Conservation (phyloP, 2,888 invertebrate species). For the Epinotia bilunana region DNA sequence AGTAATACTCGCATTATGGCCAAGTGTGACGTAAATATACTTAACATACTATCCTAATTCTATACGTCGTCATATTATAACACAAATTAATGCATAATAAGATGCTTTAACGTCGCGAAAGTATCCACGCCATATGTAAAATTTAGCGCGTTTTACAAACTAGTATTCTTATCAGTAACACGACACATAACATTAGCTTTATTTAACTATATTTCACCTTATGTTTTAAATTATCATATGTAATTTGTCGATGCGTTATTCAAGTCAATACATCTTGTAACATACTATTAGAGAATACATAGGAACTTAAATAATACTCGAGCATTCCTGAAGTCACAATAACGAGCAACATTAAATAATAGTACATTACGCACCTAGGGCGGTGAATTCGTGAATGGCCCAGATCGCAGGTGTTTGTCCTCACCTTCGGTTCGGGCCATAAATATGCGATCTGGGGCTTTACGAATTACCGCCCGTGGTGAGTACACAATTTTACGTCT, state of each 20-base stretch:
- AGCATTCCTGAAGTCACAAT: too few species aligned
- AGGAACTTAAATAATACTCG: too few species aligned
- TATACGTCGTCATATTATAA: conserved; percentile 19
- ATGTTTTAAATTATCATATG: conserved; percentile 4
- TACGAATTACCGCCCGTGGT: too few species aligned
- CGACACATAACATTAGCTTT: conserved; percentile 10
- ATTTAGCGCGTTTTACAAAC: conserved; percentile 18
- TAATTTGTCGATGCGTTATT: neutral
- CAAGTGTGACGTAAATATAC: too few species aligned
- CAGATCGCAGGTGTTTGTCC: too few species aligned
- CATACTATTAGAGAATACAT: neutral
- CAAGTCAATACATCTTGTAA: neutral
- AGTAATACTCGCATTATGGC: too few species aligned
- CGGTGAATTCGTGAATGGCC: too few species aligned
- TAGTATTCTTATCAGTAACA: conserved; percentile 22
- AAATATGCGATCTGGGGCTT: too few species aligned
- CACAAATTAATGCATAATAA: conserved; percentile 17
- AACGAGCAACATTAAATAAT: neutral
- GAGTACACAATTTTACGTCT: too few species aligned
- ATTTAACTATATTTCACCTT: conserved; percentile 12
- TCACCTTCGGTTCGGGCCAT: too few species aligned
- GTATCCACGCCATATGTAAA: conserved; percentile 18
- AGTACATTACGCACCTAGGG: too few species aligned
- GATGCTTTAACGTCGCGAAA: conserved; percentile 19
- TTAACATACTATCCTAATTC: conserved; percentile 17